phyloP scores from a whole-genome alignment of 2,797 vertebrate genomes.

The Setipinna tenuifilis region DNA sequence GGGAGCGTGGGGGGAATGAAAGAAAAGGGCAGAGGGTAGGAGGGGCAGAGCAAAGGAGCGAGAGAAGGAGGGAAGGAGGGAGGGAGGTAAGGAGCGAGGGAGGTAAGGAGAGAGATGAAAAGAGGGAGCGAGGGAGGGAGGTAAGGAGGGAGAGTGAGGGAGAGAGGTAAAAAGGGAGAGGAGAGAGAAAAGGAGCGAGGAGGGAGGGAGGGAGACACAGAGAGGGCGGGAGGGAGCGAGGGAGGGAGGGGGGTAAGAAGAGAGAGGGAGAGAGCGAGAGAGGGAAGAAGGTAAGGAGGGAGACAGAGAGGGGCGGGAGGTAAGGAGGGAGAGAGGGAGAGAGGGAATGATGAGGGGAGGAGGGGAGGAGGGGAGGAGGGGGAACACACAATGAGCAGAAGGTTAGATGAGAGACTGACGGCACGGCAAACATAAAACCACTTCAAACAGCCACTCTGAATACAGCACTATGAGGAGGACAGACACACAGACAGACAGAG shows the following conservation, averaged over 20 bases:
- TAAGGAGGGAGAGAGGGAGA: neutral
- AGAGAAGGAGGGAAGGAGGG: neutral
- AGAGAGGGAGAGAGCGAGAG: neutral
- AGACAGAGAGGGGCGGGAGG: neutral
- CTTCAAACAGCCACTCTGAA: constrained; percentile 59
- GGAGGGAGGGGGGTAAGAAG: neutral
- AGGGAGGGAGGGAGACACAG: no score
- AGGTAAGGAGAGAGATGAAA: neutral
- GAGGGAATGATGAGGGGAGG: neutral
- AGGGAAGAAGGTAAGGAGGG: neutral
- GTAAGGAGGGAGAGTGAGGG: neutral
- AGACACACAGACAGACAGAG: constrained; percentile 34
- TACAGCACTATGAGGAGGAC: constrained; percentile 23
- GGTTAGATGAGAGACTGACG: constrained; percentile 46
- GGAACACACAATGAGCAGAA: constrained; percentile 28
- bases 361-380: neutral
- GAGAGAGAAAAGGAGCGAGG: neutral
- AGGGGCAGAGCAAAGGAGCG: neutral
- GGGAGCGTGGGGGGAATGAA: neutral
- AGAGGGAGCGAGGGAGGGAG: neutral
- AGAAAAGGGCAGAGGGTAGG: neutral
- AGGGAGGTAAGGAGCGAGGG: neutral
- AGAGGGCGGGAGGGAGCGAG: no score
- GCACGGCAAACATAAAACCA: constrained; percentile 62
- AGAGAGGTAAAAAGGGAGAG: no score